Percentiles rank a stretch among this genome's conserved stretches.
Evolutionary conservation across 2,888 invertebrate genomes (phyloP).

Genomic region (Oegoconia quadripuncta): DNA sequence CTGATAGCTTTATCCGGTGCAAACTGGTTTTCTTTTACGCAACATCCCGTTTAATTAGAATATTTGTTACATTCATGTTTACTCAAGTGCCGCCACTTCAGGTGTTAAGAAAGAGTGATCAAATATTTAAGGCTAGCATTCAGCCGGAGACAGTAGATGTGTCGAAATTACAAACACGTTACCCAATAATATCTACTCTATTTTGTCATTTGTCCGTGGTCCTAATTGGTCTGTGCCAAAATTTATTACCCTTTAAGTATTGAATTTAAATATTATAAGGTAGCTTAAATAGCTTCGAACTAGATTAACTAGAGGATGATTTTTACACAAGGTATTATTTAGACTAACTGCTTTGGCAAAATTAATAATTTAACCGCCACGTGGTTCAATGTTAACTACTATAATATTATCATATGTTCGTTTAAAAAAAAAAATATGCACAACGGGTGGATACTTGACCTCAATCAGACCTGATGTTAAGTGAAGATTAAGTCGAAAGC

Average conservation of each 20-base stretch:
- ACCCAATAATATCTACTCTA: neutral
- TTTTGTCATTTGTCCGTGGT: neutral
- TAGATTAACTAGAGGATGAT: too few species aligned
- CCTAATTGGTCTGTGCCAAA: neutral
- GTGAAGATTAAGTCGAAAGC: too few species aligned
- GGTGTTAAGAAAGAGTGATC: neutral
- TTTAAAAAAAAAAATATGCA: too few species aligned
- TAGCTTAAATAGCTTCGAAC: too few species aligned
- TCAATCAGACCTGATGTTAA: too few species aligned
- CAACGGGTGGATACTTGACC: too few species aligned
- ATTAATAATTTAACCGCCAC: too few species aligned
- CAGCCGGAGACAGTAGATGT: neutral
- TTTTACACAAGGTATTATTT: too few species aligned
- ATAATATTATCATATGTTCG: too few species aligned
- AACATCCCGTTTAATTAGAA: conserved; percentile 7
- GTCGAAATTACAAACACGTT: neutral
- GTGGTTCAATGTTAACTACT: too few species aligned
- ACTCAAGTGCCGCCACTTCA: conserved; percentile 9
- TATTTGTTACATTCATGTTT: conserved; percentile 10
- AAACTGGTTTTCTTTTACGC: conserved; percentile 9
- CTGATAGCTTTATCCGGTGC: neutral
- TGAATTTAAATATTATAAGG: neutral
- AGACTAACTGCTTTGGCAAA: too few species aligned
- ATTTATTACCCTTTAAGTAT: neutral
- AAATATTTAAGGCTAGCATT: neutral